Evolutionary conservation across 2,797 vertebrate species (phyloP).

Genomic region (Enteromius afrohamiltoni): DNA sequence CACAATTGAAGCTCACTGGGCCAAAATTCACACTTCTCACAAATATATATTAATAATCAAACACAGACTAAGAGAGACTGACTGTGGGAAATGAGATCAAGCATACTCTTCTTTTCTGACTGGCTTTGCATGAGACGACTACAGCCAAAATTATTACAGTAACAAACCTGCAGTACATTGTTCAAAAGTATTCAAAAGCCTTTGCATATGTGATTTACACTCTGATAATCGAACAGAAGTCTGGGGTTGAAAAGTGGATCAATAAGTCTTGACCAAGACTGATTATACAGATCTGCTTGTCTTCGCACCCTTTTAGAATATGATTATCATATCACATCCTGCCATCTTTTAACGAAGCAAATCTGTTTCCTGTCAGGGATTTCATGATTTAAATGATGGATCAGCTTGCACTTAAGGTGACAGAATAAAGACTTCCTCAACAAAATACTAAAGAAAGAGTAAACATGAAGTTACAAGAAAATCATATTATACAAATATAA

Average conservation of each 20-base stretch:
- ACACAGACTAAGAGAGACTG: neutral
- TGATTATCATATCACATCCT: constrained; percentile 61
- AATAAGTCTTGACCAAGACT: constrained; percentile 24
- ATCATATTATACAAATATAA: neutral
- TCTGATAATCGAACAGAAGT: constrained; percentile 4
- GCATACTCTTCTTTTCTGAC: neutral
- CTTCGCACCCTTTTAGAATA: constrained; percentile 43
- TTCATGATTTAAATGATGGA: constrained; percentile 10
- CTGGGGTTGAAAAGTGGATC: neutral
- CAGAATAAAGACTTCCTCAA: constrained; percentile 1
- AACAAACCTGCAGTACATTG: constrained; percentile 44
- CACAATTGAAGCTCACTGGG: neutral
- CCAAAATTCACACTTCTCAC: neutral
- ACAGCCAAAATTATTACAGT: constrained; percentile 15
- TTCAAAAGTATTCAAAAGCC: constrained; percentile 58
- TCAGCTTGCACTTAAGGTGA: neutral
- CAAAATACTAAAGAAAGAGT: neutral
- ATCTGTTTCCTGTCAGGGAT: constrained; percentile 31
- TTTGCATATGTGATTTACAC: constrained; percentile 34
- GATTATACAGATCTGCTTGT: neutral
- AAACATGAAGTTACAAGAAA: neutral
- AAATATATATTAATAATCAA: neutral
- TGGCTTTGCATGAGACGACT: neutral
- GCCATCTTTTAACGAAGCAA: constrained; percentile 64
- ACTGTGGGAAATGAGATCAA: neutral